These are phyloP conservation scores for Axinella damicornis DNA, from an alignment of 37 sponge, comb jelly and placozoan species.

Conservation along the genomic window DNA sequence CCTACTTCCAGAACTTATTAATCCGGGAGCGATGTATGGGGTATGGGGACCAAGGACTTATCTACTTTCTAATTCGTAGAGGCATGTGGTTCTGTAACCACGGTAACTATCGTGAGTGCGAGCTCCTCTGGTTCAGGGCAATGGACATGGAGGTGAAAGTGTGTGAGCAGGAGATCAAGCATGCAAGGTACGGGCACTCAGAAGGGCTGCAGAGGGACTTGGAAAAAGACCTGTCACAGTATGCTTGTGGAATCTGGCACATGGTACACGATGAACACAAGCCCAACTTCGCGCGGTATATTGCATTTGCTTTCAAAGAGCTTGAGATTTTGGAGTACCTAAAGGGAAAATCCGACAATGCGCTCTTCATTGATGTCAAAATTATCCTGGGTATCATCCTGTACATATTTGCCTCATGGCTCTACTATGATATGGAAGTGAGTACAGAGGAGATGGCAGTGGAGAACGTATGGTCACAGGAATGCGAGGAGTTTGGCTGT, in stretches of 20 bases:
- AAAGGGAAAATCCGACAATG: conserved; percentile 49
- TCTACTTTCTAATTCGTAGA: conserved; percentile 70
- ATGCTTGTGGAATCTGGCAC: conserved; percentile 62
- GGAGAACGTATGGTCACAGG: conserved; percentile 6
- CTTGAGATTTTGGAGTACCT: conserved; percentile 64
- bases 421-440: conserved; percentile 37
- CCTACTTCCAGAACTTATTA: conserved; percentile 71
- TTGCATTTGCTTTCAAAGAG: conserved; percentile 69
- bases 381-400: conserved; percentile 53
- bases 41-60: conserved; percentile 69
- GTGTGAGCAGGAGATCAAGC: conserved; percentile 59
- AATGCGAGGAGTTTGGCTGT: conserved; percentile 46
- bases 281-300: conserved; percentile 60
- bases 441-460: conserved; percentile 4
- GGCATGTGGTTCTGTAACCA: conserved; percentile 56
- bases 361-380: conserved; percentile 53
- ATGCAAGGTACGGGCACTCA: conserved; percentile 62
- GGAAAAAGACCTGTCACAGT: conserved; percentile 78
- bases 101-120: conserved; percentile 35
- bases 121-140: conserved; percentile 68
- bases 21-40: conserved; percentile 91
- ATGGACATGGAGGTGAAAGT: conserved; percentile 73
- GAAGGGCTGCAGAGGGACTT: conserved; percentile 76
- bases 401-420: conserved; percentile 70
- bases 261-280: conserved; percentile 62